Evolutionary conservation across 2,113 vertebrate genomes (phyloP).

Genomic region (Oncorhynchus nerka): DNA sequence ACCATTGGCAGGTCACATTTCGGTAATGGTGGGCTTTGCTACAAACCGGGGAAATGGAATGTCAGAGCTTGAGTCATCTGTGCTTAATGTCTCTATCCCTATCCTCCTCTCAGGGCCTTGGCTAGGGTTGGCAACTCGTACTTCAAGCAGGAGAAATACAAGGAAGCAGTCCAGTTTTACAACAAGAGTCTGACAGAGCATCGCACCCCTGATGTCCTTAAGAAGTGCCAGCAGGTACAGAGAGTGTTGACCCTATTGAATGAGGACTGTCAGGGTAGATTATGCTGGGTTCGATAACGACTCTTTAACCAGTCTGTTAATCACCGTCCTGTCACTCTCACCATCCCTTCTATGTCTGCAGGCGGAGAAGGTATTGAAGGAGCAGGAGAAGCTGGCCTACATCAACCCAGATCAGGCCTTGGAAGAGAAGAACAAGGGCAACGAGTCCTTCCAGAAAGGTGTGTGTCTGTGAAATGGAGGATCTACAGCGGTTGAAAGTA

Average conservation of each 20-base stretch:
- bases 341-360: slow-evolving; percentile 36
- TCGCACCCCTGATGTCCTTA: slow-evolving; percentile 88
- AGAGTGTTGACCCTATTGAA: not conserved
- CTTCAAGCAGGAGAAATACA: slow-evolving; percentile 86
- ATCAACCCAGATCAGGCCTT: slow-evolving; percentile 88
- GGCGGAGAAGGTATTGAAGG: slow-evolving; percentile 93
- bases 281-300: not conserved
- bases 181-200: slow-evolving; percentile 94
- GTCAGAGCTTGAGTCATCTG: not conserved
- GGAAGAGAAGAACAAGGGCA: slow-evolving; percentile 91
- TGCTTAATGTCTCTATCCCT: not conserved
- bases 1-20: not conserved
- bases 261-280: not conserved
- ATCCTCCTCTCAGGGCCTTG: slow-evolving; percentile 75
- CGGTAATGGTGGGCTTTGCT: not conserved
- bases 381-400: slow-evolving; percentile 86
- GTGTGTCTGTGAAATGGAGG: not conserved
- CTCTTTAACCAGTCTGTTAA: not conserved
- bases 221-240: slow-evolving; percentile 89
- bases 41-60: not conserved
- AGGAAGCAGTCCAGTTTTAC: slow-evolving; percentile 87
- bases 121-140: slow-evolving; percentile 92
- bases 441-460: slow-evolving; percentile 93
- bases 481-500: not conserved
- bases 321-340: not conserved